Evolutionary conservation across 2,113 vertebrate species (phyloP).

Genomic region (Hyperoodon ampullatus): DNA sequence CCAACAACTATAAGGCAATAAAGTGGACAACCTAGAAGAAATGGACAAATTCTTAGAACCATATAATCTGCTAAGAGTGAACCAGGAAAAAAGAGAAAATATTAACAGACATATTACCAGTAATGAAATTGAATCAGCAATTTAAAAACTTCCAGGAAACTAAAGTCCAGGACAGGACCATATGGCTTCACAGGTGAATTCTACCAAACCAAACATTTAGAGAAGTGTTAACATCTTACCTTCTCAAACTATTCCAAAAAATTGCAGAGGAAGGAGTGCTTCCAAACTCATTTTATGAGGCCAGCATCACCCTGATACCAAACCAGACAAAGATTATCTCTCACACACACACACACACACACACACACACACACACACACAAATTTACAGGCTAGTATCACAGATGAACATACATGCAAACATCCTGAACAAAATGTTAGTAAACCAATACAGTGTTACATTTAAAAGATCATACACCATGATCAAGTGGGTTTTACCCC

Average conservation of each 20-base stretch:
- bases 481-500: background rate
- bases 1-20: background rate
- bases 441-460: background rate
- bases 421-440: background rate
- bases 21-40: background rate
- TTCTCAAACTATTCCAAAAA: background rate
- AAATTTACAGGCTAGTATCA: background rate
- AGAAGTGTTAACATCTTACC: background rate
- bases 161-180: background rate
- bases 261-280: background rate
- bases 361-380: background rate
- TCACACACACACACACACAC: no score
- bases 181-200: background rate
- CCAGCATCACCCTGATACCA: background rate
- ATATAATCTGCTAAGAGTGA: background rate
- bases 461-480: background rate
- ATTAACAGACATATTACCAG: background rate
- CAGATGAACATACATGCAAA: background rate
- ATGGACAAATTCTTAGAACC: background rate
- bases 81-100: background rate
- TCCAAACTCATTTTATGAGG: background rate
- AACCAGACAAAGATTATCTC: background rate
- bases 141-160: background rate
- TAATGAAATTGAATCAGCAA: background rate
- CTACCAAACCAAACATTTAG: background rate